These are phyloP conservation scores for Cercocebus atys DNA, from an alignment of 2,113 vertebrate species.

Conservation along the genomic window DNA sequence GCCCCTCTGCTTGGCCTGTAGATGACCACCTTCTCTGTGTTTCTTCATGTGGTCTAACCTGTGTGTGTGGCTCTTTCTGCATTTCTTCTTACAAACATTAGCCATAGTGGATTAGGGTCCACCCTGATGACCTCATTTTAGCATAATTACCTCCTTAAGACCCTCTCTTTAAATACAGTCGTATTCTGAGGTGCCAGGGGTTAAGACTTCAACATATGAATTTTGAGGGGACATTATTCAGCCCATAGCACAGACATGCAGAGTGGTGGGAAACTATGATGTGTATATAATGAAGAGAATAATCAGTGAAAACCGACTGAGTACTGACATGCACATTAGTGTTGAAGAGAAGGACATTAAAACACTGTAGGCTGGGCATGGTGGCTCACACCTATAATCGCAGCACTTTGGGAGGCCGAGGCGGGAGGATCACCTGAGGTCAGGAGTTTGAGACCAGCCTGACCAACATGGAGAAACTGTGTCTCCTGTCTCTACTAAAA, in stretches of 20 bases:
- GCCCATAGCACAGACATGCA: neutral
- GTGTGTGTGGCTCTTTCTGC: neutral
- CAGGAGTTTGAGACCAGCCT: no score
- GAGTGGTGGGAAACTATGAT: neutral
- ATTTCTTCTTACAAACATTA: neutral
- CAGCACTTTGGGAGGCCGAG: no score
- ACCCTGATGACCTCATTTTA: neutral
- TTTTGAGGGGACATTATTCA: neutral
- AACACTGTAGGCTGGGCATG: neutral
- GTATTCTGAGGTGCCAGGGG: neutral
- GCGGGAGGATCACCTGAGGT: no score
- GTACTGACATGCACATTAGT: neutral
- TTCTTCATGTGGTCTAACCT: neutral
- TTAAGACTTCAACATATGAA: neutral
- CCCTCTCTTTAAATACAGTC: neutral
- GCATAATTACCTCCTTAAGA: neutral
- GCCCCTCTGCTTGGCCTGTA: neutral
- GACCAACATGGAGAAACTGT: no score
- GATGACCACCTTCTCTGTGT: neutral
- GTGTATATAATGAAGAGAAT: neutral
- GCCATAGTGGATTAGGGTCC: neutral
- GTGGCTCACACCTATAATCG: no score
- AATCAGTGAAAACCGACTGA: neutral
- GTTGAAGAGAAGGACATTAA: neutral
- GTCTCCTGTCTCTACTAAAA: no score